A percentile compares a stretch with the other conserved stretches of the same genome.
These are phyloP conservation scores for Dinoponera quadriceps DNA, from an alignment of 1,140 invertebrate species.

Conservation along the genomic window DNA sequence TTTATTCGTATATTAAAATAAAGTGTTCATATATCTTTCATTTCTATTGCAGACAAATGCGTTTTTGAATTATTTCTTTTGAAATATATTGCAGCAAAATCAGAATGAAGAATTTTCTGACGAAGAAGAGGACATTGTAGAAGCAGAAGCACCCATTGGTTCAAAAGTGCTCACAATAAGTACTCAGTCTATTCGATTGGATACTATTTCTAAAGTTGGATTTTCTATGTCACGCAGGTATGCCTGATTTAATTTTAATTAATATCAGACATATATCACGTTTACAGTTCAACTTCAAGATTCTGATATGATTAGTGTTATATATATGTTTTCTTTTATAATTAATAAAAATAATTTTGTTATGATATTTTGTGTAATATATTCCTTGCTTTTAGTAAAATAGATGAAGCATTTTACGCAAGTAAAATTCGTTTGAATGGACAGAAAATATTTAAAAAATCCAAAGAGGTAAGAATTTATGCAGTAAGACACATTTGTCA, in stretches of 20 bases:
- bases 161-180: slow-evolving; percentile 87
- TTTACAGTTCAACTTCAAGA: slow-evolving; percentile 1
- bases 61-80: slow-evolving; percentile 2
- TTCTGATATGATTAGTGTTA: slow-evolving; percentile 3
- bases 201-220: slow-evolving; percentile 88
- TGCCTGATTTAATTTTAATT: slow-evolving; percentile 11
- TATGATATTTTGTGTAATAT: slow-evolving; percentile 63
- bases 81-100: slow-evolving; percentile 3
- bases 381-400: slow-evolving; percentile 85
- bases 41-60: not conserved
- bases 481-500: no score
- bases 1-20: slow-evolving; percentile 31
- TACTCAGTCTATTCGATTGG: slow-evolving; percentile 88
- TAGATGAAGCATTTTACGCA: slow-evolving; percentile 89
- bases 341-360: slow-evolving; percentile 1
- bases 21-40: not conserved
- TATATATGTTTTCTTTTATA: slow-evolving; percentile 2
- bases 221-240: slow-evolving; percentile 89
- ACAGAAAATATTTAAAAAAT: slow-evolving; percentile 88
- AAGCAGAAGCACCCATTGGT: not conserved
- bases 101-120: slow-evolving; percentile 25
- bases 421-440: slow-evolving; percentile 90
- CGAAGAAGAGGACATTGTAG: not conserved
- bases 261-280: slow-evolving; percentile 6
- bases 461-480: slow-evolving; percentile 83